phyloP scores from a whole-genome alignment of 1,140 invertebrate genomes.

The Conopomorpha cramerella region DNA sequence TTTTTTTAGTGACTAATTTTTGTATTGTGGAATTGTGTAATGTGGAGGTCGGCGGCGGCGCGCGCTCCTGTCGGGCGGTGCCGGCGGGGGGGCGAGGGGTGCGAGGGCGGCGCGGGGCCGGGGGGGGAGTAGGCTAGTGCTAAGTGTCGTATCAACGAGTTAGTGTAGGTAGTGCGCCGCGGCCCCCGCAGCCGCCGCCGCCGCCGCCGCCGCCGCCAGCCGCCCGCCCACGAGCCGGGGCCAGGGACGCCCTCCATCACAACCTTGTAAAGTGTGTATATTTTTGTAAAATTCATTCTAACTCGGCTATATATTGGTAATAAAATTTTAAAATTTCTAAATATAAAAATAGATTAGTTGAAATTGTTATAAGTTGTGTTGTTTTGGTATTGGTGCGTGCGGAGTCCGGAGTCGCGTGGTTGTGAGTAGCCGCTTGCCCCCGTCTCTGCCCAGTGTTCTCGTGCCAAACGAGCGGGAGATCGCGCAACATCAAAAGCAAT shows the following conservation, averaged over 20 bases:
- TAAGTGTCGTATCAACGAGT: slow-evolving; percentile 55
- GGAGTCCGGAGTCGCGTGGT: no score
- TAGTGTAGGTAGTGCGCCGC: slow-evolving; percentile 34
- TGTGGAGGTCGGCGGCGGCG: not conserved
- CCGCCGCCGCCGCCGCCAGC: slow-evolving; percentile 2
- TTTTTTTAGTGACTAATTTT: no score
- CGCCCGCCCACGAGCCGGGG: slow-evolving; percentile 2
- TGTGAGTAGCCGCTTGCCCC: slow-evolving; percentile 22
- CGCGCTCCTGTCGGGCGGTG: not conserved
- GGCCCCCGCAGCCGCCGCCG: no score
- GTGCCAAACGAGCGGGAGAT: slow-evolving; percentile 21
- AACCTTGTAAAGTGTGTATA: slow-evolving; percentile 56
- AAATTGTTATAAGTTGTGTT: slow-evolving; percentile 38
- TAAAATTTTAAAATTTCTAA: slow-evolving; percentile 40
- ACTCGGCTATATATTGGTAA: slow-evolving; percentile 43
- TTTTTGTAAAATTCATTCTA: slow-evolving; percentile 56
- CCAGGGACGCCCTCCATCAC: no score
- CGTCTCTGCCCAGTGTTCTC: slow-evolving; percentile 18
- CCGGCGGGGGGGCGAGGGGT: no score
- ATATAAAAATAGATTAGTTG: slow-evolving; percentile 31
- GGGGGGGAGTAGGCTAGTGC: no score
- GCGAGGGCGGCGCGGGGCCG: no score
- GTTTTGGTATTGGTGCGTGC: no score
- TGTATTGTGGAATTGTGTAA: slow-evolving; percentile 1
- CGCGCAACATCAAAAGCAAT: slow-evolving; percentile 29